Percentiles rank a stretch among this genome's conserved stretches.
phyloP scores from a whole-genome alignment of 1,140 invertebrate species.

The Wasmannia auropunctata region DNA sequence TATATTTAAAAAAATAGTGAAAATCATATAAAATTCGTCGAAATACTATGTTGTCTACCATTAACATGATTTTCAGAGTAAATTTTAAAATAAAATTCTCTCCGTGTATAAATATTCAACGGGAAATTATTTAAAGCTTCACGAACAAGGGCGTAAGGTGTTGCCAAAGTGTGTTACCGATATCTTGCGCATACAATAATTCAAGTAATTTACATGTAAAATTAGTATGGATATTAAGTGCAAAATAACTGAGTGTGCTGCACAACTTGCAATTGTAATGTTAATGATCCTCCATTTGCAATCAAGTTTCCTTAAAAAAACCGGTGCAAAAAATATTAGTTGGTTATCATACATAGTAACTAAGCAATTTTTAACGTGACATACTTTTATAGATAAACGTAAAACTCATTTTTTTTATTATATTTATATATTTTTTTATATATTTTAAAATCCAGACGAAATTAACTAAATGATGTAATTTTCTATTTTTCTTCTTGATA shows the following conservation, averaged over 20 bases:
- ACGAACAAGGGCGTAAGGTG: neutral
- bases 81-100: too few species aligned
- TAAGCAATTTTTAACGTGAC: neutral
- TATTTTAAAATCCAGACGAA: neutral
- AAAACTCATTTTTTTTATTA: neutral
- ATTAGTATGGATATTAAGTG: slow-evolving; percentile 9
- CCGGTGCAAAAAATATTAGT: neutral
- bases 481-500: neutral
- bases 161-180: neutral
- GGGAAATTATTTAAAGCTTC: neutral
- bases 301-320: neutral
- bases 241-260: neutral
- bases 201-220: neutral
- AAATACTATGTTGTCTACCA: too few species aligned
- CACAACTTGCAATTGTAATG: neutral
- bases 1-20: too few species aligned
- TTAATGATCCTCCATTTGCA: neutral
- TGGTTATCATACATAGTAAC: neutral
- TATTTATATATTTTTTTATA: too few species aligned
- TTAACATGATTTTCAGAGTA: too few species aligned
- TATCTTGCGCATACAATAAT: neutral
- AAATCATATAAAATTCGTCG: too few species aligned
- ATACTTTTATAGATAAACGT: neutral
- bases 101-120: slow-evolving; percentile 23
- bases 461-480: neutral